phyloP scores from a whole-genome alignment of 2,113 vertebrate species.

The Colistium nudipinnis region DNA sequence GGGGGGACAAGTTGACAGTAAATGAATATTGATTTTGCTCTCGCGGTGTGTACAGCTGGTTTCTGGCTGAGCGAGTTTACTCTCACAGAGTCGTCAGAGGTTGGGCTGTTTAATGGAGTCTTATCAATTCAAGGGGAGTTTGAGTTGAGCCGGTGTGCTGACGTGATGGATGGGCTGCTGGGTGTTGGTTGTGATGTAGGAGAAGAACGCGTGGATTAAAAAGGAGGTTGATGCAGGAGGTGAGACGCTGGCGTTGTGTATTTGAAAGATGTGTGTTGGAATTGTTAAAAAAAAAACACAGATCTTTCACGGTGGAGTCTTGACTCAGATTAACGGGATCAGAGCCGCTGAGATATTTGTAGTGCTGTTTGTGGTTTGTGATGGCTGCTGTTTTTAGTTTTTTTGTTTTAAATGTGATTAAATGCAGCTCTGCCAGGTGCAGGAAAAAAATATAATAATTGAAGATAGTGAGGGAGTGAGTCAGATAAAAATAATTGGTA shows the following conservation, averaged over 20 bases:
- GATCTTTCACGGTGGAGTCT: conserved; percentile 15
- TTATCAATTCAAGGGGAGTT: conserved; percentile 60
- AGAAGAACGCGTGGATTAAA: conserved; percentile 10
- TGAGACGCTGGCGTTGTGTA: neutral
- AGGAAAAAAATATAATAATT: conserved; percentile 31
- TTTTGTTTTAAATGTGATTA: conserved; percentile 57
- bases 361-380: conserved; percentile 6
- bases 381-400: conserved; percentile 40
- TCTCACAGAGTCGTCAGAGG: conserved; percentile 63
- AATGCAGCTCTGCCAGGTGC: conserved; percentile 7
- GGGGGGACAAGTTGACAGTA: conserved; percentile 66
- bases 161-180: neutral
- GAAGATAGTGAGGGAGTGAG: conserved; percentile 10
- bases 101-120: conserved; percentile 65
- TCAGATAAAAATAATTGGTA: conserved; percentile 26
- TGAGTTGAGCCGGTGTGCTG: conserved; percentile 4
- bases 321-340: conserved; percentile 43
- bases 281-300: conserved; percentile 27
- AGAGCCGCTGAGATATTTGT: conserved; percentile 43
- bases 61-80: conserved; percentile 66
- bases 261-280: conserved; percentile 24
- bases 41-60: conserved; percentile 54
- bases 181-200: conserved; percentile 30
- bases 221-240: neutral
- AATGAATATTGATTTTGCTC: conserved; percentile 74